A percentile compares a stretch with the other conserved stretches of the same genome.
phyloP scores from a whole-genome alignment of 2,113 vertebrate species.

The Prietella phreatophila region DNA sequence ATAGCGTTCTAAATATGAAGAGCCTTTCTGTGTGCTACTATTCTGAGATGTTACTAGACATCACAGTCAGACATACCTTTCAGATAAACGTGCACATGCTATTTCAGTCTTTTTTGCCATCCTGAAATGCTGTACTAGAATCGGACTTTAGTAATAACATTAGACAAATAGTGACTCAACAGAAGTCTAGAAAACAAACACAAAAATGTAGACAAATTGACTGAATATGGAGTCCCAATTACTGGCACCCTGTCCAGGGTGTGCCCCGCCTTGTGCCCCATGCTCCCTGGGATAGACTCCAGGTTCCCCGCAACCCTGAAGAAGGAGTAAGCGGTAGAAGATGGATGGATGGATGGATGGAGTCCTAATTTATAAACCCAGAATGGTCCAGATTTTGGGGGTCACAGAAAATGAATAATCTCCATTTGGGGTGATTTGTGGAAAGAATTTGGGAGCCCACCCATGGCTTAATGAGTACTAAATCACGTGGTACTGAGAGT shows the following conservation, averaged over 20 bases:
- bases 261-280: too few species aligned
- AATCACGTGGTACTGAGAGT: background rate
- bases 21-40: background rate
- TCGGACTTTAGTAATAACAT: background rate
- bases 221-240: background rate
- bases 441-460: background rate
- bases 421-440: background rate
- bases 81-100: background rate
- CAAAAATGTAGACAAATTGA: background rate
- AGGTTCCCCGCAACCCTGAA: too few species aligned
- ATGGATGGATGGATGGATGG: too few species aligned
- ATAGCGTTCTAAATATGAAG: background rate
- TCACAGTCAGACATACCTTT: background rate
- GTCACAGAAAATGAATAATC: background rate
- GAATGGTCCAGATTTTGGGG: background rate
- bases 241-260: too few species aligned
- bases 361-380: background rate
- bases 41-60: background rate
- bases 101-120: background rate
- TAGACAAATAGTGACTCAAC: background rate
- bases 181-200: background rate
- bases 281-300: too few species aligned
- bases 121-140: background rate
- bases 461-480: background rate
- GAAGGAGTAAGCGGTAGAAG: too few species aligned